phyloP scores from a whole-genome alignment of 2,888 invertebrate species.

The Hemistola chrysoprasaria region DNA sequence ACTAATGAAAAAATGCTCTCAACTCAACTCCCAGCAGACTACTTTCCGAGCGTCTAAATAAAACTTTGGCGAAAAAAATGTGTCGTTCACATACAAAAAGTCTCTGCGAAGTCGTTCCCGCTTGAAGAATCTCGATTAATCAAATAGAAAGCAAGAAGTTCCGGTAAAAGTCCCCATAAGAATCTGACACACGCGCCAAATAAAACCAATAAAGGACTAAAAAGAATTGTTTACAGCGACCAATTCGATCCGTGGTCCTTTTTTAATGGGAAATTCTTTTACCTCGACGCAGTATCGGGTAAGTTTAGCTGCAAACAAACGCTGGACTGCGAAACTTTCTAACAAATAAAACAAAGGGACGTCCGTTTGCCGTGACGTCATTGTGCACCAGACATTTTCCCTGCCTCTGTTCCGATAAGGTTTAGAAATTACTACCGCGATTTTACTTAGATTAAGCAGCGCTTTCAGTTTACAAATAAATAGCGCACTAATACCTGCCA shows the following conservation, averaged over 20 bases:
- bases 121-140: slow-evolving; percentile 16
- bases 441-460: background rate
- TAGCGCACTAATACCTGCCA: too few species aligned
- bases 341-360: slow-evolving; percentile 69
- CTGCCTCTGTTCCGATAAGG: slow-evolving; percentile 7
- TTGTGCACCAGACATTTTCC: slow-evolving; percentile 18
- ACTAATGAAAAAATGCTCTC: slow-evolving; percentile 26
- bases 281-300: slow-evolving; percentile 50
- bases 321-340: slow-evolving; percentile 47
- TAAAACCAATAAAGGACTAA: slow-evolving; percentile 68
- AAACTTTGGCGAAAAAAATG: slow-evolving; percentile 14
- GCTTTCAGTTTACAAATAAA: too few species aligned
- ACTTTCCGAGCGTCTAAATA: slow-evolving; percentile 12
- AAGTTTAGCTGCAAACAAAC: slow-evolving; percentile 56
- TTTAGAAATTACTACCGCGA: slow-evolving; percentile 7
- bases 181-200: slow-evolving; percentile 59
- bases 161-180: slow-evolving; percentile 19
- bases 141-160: slow-evolving; percentile 20
- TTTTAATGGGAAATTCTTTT: slow-evolving; percentile 72
- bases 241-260: slow-evolving; percentile 66
- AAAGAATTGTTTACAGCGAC: slow-evolving; percentile 63
- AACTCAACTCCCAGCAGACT: slow-evolving; percentile 16
- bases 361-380: slow-evolving; percentile 29
- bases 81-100: slow-evolving; percentile 4
- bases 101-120: slow-evolving; percentile 4